Conservation (phyloP, 2,113 vertebrate species). For the Sardina pilchardus region DNA sequence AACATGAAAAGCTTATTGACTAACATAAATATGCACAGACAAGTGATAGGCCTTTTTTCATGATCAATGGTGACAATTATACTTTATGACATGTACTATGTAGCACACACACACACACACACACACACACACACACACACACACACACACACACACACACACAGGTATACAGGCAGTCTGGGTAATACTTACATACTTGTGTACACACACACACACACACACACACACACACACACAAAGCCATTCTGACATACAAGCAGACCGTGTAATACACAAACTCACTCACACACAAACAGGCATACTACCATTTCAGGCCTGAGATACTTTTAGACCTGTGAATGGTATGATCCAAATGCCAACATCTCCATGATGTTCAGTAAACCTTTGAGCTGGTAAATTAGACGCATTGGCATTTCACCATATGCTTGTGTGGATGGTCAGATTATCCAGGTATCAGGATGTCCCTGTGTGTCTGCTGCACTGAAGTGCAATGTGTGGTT, state of each 20-base stretch:
- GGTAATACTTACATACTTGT: no score
- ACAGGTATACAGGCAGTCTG: neutral
- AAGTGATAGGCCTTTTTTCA: neutral
- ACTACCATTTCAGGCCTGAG: constrained; percentile 2
- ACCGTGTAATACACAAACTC: neutral
- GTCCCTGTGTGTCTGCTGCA: neutral
- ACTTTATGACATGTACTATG: neutral
- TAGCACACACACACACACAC: neutral
- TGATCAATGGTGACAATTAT: neutral
- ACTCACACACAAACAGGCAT: neutral
- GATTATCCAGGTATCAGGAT: neutral
- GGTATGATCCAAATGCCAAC: neutral
- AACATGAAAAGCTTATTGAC: constrained; percentile 6
- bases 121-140: neutral
- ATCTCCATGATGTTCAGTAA: neutral
- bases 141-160: neutral
- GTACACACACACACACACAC: neutral
- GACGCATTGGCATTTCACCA: neutral
- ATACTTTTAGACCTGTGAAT: neutral
- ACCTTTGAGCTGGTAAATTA: neutral
- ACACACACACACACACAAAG: neutral
- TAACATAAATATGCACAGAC: neutral
- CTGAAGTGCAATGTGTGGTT: neutral
- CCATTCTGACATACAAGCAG: no score
- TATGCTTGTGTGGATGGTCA: neutral